A percentile compares a stretch with the other conserved stretches of the same genome.
These are phyloP conservation scores for Danionella cerebrum DNA, from an alignment of 2,113 vertebrate species.

Conservation along the genomic window DNA sequence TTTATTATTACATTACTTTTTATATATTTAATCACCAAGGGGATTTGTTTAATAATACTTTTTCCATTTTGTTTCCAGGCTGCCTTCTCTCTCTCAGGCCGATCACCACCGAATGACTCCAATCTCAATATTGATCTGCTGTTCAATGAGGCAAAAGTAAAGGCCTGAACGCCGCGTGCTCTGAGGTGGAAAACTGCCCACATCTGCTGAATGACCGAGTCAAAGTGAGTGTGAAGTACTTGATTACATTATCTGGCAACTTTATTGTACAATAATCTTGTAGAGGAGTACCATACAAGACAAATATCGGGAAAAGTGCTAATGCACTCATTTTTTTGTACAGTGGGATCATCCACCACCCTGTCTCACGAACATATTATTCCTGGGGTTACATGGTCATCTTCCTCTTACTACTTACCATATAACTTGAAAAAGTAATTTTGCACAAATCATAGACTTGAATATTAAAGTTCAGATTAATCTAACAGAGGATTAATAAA, in stretches of 20 bases:
- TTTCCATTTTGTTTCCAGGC: conserved; percentile 29
- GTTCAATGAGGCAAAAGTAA: conserved; percentile 21
- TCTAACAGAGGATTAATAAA: too few relatives aligned
- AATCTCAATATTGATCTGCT: conserved; percentile 31
- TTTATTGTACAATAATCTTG: background rate
- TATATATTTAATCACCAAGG: too few relatives aligned
- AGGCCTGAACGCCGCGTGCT: conserved; percentile 15
- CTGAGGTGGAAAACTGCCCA: conserved; percentile 12
- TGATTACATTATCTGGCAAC: conserved; percentile 5
- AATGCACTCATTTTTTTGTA: too few relatives aligned
- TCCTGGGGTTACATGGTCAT: too few relatives aligned
- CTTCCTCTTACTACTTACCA: too few relatives aligned
- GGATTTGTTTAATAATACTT: conserved; percentile 12
- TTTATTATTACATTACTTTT: too few relatives aligned
- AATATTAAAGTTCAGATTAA: too few relatives aligned
- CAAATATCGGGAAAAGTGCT: too few relatives aligned
- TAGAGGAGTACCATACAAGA: background rate
- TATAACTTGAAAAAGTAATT: too few relatives aligned
- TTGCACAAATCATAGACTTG: too few relatives aligned
- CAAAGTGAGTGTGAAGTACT: conserved; percentile 9
- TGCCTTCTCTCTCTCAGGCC: conserved; percentile 15
- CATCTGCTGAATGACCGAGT: conserved; percentile 18
- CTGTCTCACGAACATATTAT: too few relatives aligned
- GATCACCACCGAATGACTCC: conserved; percentile 15
- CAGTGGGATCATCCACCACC: too few relatives aligned